Percentiles rank a stretch among this genome's conserved stretches.
phyloP scores from a whole-genome alignment of 1,140 invertebrate species.

The Acyrthosiphon pisum region DNA sequence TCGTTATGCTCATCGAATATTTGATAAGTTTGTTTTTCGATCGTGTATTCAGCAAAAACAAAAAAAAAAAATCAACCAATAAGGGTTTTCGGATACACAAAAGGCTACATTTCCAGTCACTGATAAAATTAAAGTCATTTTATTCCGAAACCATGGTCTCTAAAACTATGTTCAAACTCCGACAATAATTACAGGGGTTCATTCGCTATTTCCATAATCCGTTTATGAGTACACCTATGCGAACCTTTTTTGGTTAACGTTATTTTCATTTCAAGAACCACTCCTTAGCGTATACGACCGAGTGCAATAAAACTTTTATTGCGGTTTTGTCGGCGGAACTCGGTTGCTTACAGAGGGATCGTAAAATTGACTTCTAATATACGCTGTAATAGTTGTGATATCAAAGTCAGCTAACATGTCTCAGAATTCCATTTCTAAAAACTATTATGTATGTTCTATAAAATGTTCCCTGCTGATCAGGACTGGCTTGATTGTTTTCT shows the following conservation, averaged over 20 bases:
- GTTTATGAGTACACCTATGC: conserved; percentile 15
- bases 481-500: background rate
- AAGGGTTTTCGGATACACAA: background rate
- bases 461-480: background rate
- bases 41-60: background rate
- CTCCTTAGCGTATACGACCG: background rate
- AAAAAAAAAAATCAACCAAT: background rate
- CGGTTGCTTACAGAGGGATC: background rate
- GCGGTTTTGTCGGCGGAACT: background rate
- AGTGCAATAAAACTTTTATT: conserved; percentile 41
- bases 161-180: background rate
- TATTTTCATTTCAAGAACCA: conserved; percentile 13
- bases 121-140: background rate
- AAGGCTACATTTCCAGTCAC: background rate
- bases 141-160: background rate
- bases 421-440: background rate
- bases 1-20: background rate
- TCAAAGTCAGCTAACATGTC: background rate
- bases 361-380: conserved; percentile 3
- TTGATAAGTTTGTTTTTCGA: background rate
- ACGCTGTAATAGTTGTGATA: background rate
- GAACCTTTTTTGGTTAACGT: background rate
- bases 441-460: background rate
- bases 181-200: background rate
- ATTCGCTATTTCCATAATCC: conserved; percentile 9